Evolutionary conservation across 2,888 invertebrate species (phyloP), one percentile per base, ranked within the genome.

Genomic region (Drosophila siamana): DNA sequence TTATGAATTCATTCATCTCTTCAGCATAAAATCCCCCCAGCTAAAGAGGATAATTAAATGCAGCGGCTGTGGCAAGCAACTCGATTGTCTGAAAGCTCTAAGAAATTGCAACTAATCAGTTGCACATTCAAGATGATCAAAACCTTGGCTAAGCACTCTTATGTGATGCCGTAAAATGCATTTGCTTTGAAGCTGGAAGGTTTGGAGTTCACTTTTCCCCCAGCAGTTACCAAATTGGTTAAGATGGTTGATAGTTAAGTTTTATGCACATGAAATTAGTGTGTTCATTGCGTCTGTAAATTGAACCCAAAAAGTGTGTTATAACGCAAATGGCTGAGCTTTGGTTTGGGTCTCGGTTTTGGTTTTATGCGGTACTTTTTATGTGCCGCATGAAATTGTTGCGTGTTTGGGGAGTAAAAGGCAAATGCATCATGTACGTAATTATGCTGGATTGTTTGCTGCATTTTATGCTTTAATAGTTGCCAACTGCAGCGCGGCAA

Each of bases 401-500:
- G 24, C 50, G 40, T 15, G 44, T 30, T 30, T 16, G 51, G n/a
- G 40, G 30, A 28, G 28, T n/a, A 28, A 28, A 28, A 43, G 41
- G 41, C 28, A 28, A 40, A 43, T 44, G 54, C 54, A 55, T 50
- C 54, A 55, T 54, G 38, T 57, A 36, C 51, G 67, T 71, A 77
- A 81, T 84, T 77, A 74, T 73, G 72, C 43, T 46, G 66, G 41
- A 63, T 64, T 28, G 46, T 16, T 64, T 47, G 50, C 51, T 41
- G 56, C 61, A 62, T 75, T 85, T 84, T 68, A 72, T 77, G 78
- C 74, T 80, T 84, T 82, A 82, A 78, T 80, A 80, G 80, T 73
- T 78, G 22, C 16, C 11, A 40, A 26, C 26, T 26, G 7, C n/a
- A 26, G 40, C 0, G 7, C 3, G 16, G 26, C 4, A 38, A 2